Evolutionary conservation across 2,797 vertebrate genomes (phyloP).

Genomic region (Mycteria americana): DNA sequence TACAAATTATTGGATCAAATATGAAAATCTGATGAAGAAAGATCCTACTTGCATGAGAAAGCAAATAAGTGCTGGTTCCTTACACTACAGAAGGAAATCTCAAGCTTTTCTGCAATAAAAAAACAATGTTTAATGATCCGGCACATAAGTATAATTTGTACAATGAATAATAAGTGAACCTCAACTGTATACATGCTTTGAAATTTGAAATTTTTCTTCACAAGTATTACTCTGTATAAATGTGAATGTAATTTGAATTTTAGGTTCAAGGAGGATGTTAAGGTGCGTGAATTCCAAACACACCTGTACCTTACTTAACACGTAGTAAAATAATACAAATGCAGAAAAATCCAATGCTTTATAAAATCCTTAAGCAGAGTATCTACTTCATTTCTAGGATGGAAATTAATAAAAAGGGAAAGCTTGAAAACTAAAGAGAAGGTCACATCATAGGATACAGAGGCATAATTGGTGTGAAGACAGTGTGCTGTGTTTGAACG

Average conservation of each 20-base stretch:
- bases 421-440: conserved; percentile 51
- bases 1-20: background rate
- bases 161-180: background rate
- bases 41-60: background rate
- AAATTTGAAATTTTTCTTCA: background rate
- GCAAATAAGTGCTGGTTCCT: background rate
- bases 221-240: background rate
- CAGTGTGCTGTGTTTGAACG: conserved; percentile 74
- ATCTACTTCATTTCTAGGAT: background rate
- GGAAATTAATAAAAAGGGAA: background rate
- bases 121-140: background rate
- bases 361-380: background rate
- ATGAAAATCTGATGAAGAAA: conserved; percentile 4
- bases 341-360: background rate
- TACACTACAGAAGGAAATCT: background rate
- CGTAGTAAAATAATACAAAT: background rate
- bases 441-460: conserved; percentile 74
- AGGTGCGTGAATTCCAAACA: background rate
- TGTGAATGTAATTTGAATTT: background rate
- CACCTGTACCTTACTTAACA: background rate
- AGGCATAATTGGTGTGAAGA: conserved; percentile 80
- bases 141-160: background rate
- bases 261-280: background rate
- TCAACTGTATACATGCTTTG: background rate
- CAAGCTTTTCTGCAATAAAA: background rate